Conservation (phyloP, 2,113 vertebrate genomes). For the Pygoscelis adeliae region DNA sequence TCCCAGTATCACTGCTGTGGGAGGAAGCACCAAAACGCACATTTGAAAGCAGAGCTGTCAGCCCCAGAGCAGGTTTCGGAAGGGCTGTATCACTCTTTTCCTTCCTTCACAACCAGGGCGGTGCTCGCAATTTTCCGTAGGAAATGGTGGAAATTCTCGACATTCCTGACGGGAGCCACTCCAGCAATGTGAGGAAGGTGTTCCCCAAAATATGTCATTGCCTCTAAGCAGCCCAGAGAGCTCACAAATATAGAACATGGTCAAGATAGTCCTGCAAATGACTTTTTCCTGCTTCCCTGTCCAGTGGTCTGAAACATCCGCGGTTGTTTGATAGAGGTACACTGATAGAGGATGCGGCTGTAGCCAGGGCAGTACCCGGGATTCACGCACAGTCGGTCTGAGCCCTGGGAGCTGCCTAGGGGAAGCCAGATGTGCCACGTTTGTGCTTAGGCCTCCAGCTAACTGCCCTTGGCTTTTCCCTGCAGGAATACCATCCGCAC, state of each 20-base stretch:
- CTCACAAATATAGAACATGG: background rate
- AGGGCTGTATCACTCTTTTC: constrained; percentile 59
- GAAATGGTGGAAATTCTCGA: constrained; percentile 61
- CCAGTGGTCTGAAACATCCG: accelerated
- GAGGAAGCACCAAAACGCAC: background rate
- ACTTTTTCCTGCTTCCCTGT: background rate
- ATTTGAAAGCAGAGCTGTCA: background rate
- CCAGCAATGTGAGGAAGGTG: accelerated
- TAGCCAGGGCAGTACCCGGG: background rate
- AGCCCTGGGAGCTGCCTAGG: background rate
- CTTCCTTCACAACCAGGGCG: constrained; percentile 40
- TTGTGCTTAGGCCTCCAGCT: background rate
- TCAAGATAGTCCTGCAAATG: background rate
- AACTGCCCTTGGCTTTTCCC: background rate
- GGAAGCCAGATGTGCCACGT: accelerated
- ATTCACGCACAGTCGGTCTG: background rate
- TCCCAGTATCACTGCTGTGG: background rate
- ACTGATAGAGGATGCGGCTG: accelerated
- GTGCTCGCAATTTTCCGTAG: constrained; percentile 41
- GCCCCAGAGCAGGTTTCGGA: background rate
- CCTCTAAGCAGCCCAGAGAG: background rate
- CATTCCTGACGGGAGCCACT: background rate
- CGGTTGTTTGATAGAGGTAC: no score
- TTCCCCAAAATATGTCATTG: background rate
- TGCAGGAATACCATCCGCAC: constrained; percentile 70